phyloP scores from a whole-genome alignment of 2,888 invertebrate genomes.

The Scaptomyza reducta region DNA sequence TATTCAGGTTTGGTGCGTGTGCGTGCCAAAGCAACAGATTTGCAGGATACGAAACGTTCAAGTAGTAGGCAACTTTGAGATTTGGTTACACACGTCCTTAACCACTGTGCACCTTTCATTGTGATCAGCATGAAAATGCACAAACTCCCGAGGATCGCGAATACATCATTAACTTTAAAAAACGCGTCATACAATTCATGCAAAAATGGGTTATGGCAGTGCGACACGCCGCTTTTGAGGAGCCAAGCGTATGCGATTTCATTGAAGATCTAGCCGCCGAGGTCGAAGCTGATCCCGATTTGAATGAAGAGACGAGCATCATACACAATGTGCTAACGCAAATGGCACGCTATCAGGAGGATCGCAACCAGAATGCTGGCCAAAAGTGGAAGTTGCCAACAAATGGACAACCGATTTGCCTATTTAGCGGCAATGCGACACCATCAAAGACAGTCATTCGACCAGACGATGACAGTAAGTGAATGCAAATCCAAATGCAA shows the following conservation, averaged over 20 bases:
- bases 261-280: slow-evolving; percentile 90
- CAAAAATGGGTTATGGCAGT: slow-evolving; percentile 90
- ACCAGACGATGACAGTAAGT: slow-evolving; percentile 88
- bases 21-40: slow-evolving; percentile 32
- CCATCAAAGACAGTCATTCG: slow-evolving; percentile 87
- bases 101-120: slow-evolving; percentile 85
- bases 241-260: slow-evolving; percentile 89
- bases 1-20: background rate
- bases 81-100: slow-evolving; percentile 81
- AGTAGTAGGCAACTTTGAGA: background rate
- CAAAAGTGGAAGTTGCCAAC: slow-evolving; percentile 90
- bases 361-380: slow-evolving; percentile 86
- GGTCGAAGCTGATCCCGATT: slow-evolving; percentile 88
- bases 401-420: slow-evolving; percentile 88
- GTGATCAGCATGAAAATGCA: slow-evolving; percentile 84
- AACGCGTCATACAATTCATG: slow-evolving; percentile 91
- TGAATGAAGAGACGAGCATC: slow-evolving; percentile 88
- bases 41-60: background rate
- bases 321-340: slow-evolving; percentile 89
- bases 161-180: slow-evolving; percentile 88
- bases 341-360: slow-evolving; percentile 86
- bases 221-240: slow-evolving; percentile 90
- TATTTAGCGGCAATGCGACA: slow-evolving; percentile 86
- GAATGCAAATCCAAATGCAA: slow-evolving; percentile 1
- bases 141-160: slow-evolving; percentile 87